A percentile compares a stretch with the other conserved stretches of the same genome.
Evolutionary conservation across 37 sponge, comb jelly and placozoan species (phyloP).

Genomic region (Ianthella basta): DNA sequence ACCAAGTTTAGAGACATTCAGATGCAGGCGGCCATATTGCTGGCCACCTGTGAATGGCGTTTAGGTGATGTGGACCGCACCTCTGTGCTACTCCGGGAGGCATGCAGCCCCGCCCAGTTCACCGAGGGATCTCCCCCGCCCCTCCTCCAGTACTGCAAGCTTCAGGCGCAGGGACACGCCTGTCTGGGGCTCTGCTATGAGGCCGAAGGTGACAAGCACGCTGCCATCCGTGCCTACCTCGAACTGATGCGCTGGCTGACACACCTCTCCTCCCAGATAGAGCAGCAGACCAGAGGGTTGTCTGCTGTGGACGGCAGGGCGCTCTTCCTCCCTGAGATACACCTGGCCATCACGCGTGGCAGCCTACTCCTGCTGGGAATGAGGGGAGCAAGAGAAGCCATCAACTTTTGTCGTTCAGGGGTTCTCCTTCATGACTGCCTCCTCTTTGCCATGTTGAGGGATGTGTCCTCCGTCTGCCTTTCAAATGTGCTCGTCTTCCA

Average conservation of each 20-base stretch:
- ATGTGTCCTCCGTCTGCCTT: neutral
- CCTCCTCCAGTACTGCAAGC: conserved; percentile 30
- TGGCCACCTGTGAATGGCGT: conserved; percentile 24
- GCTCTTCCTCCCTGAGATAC: neutral
- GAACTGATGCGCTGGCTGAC: neutral
- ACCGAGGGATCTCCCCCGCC: conserved; percentile 10
- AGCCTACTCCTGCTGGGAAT: neutral
- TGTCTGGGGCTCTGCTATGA: conserved; percentile 8
- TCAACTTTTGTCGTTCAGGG: neutral
- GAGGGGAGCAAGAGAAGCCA: neutral
- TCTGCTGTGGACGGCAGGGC: neutral
- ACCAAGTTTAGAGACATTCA: conserved; percentile 8
- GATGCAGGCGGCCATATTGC: conserved; percentile 2
- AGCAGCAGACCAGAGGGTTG: conserved; percentile 31
- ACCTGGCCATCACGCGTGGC: conserved; percentile 1
- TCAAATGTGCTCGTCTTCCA: conserved; percentile 18
- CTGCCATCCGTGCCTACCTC: neutral
- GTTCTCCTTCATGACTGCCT: conserved; percentile 4
- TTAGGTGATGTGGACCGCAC: neutral
- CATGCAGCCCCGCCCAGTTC: conserved; percentile 2
- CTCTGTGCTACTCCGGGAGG: neutral
- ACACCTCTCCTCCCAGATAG: neutral
- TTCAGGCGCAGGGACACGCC: conserved; percentile 19
- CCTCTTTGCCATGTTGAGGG: neutral
- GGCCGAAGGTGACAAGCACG: neutral